Evolutionary conservation across 2,113 vertebrate genomes (phyloP).

Genomic region (Phyllopteryx taeniolatus): DNA sequence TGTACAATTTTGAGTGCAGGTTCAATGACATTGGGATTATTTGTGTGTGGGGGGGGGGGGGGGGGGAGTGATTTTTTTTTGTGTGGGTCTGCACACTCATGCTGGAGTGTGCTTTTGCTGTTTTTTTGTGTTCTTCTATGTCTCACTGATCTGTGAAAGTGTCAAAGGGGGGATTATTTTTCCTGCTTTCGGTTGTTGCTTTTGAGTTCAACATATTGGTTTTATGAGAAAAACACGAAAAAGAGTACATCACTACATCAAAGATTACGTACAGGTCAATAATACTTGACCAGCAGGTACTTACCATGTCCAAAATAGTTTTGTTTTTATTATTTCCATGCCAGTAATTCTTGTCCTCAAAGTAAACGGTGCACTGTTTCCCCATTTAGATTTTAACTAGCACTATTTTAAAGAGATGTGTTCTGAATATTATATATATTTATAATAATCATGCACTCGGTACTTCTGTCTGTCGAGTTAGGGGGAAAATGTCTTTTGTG

Average conservation of each 20-base stretch:
- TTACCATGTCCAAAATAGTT: not conserved
- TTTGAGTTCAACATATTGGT: slow-evolving; percentile 2
- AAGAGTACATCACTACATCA: slow-evolving; percentile 3
- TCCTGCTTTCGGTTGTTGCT: slow-evolving; percentile 7
- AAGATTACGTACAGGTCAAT: slow-evolving; percentile 3
- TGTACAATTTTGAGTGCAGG: slow-evolving; percentile 81
- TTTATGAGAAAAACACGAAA: slow-evolving; percentile 15
- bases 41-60: not conserved
- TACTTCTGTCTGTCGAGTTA: slow-evolving; percentile 26
- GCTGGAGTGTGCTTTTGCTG: slow-evolving; percentile 43
- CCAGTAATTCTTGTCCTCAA: slow-evolving; percentile 39
- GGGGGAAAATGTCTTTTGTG: slow-evolving; percentile 22
- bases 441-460: slow-evolving; percentile 39
- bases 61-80: not conserved
- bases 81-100: slow-evolving; percentile 31
- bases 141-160: slow-evolving; percentile 61
- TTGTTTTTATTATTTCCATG: slow-evolving; percentile 10
- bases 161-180: slow-evolving; percentile 24
- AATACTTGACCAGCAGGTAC: not conserved
- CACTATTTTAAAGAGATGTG: slow-evolving; percentile 22
- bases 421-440: slow-evolving; percentile 41
- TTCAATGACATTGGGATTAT: slow-evolving; percentile 29
- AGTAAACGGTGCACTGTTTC: slow-evolving; percentile 45
- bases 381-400: not conserved
- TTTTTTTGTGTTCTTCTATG: not conserved